A percentile compares a stretch with the other conserved stretches of the same genome.
Conservation (phyloP, 2,797 vertebrate genomes). For the Phalanger gymnotis region DNA sequence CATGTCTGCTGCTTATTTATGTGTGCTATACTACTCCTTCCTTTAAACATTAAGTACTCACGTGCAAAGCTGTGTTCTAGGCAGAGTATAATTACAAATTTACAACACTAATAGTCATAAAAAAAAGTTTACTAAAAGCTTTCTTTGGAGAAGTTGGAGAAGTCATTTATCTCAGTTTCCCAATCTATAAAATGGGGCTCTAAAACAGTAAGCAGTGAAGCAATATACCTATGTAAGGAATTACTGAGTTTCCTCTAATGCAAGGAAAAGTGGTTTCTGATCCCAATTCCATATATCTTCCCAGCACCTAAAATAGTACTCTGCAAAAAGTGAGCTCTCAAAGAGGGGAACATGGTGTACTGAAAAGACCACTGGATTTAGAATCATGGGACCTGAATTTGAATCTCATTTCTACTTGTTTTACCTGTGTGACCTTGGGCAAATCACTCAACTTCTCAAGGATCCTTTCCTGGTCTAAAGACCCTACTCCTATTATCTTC, state of each 20-base stretch:
- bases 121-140: not conserved
- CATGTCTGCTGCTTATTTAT: not conserved
- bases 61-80: not conserved
- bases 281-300: not conserved
- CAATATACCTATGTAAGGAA: not conserved
- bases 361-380: not conserved
- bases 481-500: not conserved
- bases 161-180: not conserved
- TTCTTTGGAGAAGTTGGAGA: not conserved
- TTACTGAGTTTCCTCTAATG: not conserved
- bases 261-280: not conserved
- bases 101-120: not conserved
- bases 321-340: not conserved
- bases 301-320: constrained; percentile 1
- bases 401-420: not conserved
- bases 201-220: not conserved
- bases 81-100: not conserved
- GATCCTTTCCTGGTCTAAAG: too few species aligned
- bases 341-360: not conserved
- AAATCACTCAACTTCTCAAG: not conserved
- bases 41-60: not conserved
- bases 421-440: not conserved
- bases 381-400: not conserved
- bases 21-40: not conserved
- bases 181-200: not conserved